Base-by-base conservation (phyloP, 2,888 invertebrate species). In the Calameuta idolon region DNA sequence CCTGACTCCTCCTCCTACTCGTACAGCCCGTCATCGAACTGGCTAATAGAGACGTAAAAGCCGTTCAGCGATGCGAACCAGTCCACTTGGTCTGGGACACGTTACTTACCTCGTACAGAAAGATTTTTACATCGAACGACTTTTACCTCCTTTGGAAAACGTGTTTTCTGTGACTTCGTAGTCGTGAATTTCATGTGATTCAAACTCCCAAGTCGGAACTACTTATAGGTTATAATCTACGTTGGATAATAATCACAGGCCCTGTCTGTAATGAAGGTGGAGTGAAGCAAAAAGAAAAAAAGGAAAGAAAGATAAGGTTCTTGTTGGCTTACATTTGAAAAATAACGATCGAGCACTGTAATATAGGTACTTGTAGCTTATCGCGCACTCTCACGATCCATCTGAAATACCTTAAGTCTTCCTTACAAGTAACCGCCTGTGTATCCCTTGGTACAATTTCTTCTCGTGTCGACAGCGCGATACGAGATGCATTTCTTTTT, bases 11-110 rank as follows among this genome's bases (percentile, higher is more conserved):
- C 34, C 77, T 11, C 33, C 33, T 33, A 12, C 31, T 3, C 37
- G 23, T 37, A 34, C 77, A 35, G 74, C 73, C 30, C 78, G 31
- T 78, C 79, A 35, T 73, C 78, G 73, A 68, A 33, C n/a, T 34
- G 34, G 74, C 74, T 74, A 74, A 74, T 74, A 34, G 74, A 74
- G 74, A 34, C 74, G 35, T 74, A 74, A 74, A 69, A 69, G 69
- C 15, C 30, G 33, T 33, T 69, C 69, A 33, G 5, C 30, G 31
- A 33, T n/a, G 30, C 69, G 69, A 69, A 69, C 69, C 69, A 69
- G 69, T 69, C 69, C 69, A 69, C 69, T 69, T 69, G 15, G 69
- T 69, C 69, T 33, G 69, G 31, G 69, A 31, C 69, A 33, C 69
- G 69, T 33, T 40, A 69, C 69, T 31, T 33, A 69, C 69, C 31